Conservation (phyloP, 2,797 vertebrate species). For the Tympanoctomys barrerae region DNA sequence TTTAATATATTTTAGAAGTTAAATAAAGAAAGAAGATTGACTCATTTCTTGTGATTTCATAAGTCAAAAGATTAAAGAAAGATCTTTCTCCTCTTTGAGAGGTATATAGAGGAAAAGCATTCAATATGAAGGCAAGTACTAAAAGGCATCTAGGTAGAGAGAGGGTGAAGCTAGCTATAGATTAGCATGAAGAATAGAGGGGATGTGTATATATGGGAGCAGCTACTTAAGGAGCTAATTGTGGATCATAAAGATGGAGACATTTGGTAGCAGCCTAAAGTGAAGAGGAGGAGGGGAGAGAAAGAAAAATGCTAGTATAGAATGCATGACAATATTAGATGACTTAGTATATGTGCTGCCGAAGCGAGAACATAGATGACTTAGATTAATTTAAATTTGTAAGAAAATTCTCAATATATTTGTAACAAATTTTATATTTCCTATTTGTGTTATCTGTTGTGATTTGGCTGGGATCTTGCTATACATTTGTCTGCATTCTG, state of each 20-base stretch:
- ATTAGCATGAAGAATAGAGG: neutral
- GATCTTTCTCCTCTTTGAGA: neutral
- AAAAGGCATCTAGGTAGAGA: neutral
- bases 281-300: neutral
- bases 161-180: neutral
- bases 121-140: neutral
- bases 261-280: neutral
- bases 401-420: neutral
- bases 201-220: neutral
- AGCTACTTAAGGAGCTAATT: conserved; percentile 24
- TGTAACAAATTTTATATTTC: conserved; percentile 1
- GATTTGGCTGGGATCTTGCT: conserved; percentile 3
- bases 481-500: neutral
- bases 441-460: conserved; percentile 7
- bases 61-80: conserved; percentile 9
- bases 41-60: neutral
- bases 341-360: no score
- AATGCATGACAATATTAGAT: neutral
- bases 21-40: neutral
- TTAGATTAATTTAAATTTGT: conserved; percentile 40
- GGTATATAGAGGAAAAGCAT: neutral
- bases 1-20: conserved; percentile 26
- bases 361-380: neutral
- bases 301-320: neutral
- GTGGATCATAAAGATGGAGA: conserved; percentile 2